These are phyloP conservation scores for Ophioninae sp. DNA, from an alignment of 2,888 invertebrate species.

Conservation along the genomic window DNA sequence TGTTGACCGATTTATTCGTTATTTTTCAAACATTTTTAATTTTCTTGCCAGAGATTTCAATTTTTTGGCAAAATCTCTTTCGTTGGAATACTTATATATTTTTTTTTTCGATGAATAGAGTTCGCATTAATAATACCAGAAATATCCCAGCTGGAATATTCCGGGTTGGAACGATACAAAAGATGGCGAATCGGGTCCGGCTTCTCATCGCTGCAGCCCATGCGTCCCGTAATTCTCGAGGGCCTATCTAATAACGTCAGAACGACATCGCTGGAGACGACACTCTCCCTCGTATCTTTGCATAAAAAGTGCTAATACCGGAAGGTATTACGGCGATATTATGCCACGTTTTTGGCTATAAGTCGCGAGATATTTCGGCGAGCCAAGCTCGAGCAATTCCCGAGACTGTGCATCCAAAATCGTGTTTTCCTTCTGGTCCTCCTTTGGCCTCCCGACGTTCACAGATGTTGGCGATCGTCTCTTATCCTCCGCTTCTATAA, in stretches of 20 bases:
- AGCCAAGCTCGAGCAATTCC: conserved; percentile 38
- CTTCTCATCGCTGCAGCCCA: conserved; percentile 24
- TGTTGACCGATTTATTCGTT: no score
- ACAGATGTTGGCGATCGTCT: conserved; percentile 76
- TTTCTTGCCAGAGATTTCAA: no score
- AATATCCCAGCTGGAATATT: conserved; percentile 2
- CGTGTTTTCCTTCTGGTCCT: conserved; percentile 13
- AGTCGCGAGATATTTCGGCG: conserved; percentile 72
- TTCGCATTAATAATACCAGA: neutral
- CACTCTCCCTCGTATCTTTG: conserved; percentile 64
- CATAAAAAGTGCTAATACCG: conserved; percentile 79
- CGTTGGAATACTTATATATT: no score
- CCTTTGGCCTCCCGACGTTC: conserved; percentile 64
- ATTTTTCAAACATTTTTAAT: no score
- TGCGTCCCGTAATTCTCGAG: conserved; percentile 73
- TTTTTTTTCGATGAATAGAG: no score
- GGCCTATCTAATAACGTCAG: conserved; percentile 74
- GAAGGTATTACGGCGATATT: conserved; percentile 77
- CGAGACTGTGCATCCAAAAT: neutral
- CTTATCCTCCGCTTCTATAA: conserved; percentile 58
- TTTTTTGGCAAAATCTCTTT: no score
- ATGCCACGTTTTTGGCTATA: conserved; percentile 73
- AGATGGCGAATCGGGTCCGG: conserved; percentile 23
- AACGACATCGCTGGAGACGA: conserved; percentile 31
- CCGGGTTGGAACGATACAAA: conserved; percentile 21